phyloP scores from a whole-genome alignment of 2,113 vertebrate genomes.

The Dascyllus trimaculatus region DNA sequence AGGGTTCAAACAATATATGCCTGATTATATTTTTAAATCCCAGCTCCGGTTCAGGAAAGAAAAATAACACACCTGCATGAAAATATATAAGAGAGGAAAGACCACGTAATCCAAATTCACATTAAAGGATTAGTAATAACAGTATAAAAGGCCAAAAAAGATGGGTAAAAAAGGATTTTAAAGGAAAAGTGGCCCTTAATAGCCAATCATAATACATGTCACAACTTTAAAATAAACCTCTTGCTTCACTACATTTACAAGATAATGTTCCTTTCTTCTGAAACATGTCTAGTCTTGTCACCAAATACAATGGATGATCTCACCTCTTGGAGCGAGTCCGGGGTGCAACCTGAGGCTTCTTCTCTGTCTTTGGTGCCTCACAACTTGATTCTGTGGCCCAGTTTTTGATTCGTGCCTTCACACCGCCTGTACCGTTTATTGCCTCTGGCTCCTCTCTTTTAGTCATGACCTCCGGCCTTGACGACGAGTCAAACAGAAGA shows the following conservation, averaged over 20 bases:
- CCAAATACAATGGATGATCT: slow-evolving; percentile 36
- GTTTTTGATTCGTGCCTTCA: slow-evolving; percentile 80
- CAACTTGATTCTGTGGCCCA: slow-evolving; percentile 54
- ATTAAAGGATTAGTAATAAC: no score
- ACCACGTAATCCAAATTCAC: background rate
- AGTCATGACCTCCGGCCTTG: slow-evolving; percentile 49
- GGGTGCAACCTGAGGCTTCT: slow-evolving; percentile 32
- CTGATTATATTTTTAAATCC: no score
- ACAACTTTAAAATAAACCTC: background rate
- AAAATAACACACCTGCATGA: background rate
- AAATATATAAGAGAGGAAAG: background rate
- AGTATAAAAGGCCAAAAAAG: background rate
- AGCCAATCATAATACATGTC: no score
- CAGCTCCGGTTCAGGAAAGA: background rate
- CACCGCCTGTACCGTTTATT: slow-evolving; percentile 43
- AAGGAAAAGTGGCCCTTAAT: no score
- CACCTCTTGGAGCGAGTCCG: slow-evolving; percentile 55
- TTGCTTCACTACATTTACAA: slow-evolving; percentile 5
- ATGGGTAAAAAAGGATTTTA: background rate
- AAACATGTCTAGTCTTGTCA: slow-evolving; percentile 31
- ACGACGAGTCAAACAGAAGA: slow-evolving; percentile 73
- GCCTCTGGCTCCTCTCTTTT: slow-evolving; percentile 69
- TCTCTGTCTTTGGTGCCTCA: slow-evolving; percentile 30
- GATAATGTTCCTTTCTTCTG: slow-evolving; percentile 17
- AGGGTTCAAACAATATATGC: background rate